phyloP scores from a whole-genome alignment of 1,140 invertebrate genomes.

The Leptopilina clavipes region DNA sequence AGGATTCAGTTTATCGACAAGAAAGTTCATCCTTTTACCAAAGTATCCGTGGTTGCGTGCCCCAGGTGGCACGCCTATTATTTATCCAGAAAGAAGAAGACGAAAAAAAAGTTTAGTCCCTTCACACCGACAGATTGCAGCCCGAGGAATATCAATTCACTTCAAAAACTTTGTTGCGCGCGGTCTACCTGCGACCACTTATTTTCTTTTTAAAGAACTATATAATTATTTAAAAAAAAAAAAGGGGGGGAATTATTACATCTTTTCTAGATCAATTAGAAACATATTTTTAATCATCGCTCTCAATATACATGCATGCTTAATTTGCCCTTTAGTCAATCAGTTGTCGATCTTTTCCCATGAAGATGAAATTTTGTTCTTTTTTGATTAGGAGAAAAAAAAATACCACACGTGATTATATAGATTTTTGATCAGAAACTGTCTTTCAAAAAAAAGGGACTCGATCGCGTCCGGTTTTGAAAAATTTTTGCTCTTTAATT shows the following conservation, averaged over 20 bases:
- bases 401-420: constrained; percentile 1
- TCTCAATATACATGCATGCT: neutral
- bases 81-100: constrained; percentile 52
- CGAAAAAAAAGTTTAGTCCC: constrained; percentile 52
- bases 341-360: neutral
- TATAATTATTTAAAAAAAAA: constrained; percentile 3
- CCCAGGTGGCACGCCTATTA: constrained; percentile 55
- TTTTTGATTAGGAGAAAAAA: neutral
- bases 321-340: constrained; percentile 12
- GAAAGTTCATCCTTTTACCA: constrained; percentile 61
- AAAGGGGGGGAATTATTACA: constrained; percentile 29
- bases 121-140: constrained; percentile 41
- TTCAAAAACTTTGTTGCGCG: constrained; percentile 39
- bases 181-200: neutral
- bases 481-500: too few species aligned
- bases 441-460: too few species aligned
- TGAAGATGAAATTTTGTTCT: neutral
- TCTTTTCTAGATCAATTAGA: neutral
- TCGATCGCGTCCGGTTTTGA: too few species aligned
- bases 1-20: constrained; percentile 46
- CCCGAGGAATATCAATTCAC: constrained; percentile 52
- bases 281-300: neutral
- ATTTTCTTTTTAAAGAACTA: neutral
- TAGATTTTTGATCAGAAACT: neutral
- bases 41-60: constrained; percentile 54